A percentile compares a stretch with the other conserved stretches of the same genome.
phyloP scores from a whole-genome alignment of 1,140 invertebrate genomes.

The Anthonomus grandis region DNA sequence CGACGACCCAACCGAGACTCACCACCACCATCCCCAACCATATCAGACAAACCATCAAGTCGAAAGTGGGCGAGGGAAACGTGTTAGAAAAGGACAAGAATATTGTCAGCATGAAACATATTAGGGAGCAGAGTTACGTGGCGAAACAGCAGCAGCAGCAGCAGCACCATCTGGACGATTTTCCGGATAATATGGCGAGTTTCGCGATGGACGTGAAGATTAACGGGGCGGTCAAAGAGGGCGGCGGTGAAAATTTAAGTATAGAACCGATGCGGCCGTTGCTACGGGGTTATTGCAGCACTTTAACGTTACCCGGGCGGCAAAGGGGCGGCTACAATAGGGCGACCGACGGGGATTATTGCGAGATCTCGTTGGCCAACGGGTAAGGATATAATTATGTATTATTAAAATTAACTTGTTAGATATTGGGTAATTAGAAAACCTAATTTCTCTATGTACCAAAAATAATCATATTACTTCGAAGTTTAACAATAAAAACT shows the following conservation, averaged over 20 bases:
- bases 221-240: slow-evolving; percentile 19
- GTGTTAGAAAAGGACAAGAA: slow-evolving; percentile 9
- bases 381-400: slow-evolving; percentile 55
- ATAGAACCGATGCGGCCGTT: slow-evolving; percentile 92
- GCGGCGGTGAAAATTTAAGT: slow-evolving; percentile 71
- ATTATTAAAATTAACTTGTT: too few relatives aligned
- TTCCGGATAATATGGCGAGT: too few relatives aligned
- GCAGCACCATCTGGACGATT: too few relatives aligned
- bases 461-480: too few relatives aligned
- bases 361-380: slow-evolving; percentile 55
- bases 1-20: slow-evolving; percentile 5
- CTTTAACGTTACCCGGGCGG: slow-evolving; percentile 61
- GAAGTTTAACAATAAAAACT: too few relatives aligned
- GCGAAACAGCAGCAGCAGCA: too few relatives aligned
- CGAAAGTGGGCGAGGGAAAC: slow-evolving; percentile 18
- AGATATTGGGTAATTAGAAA: background rate
- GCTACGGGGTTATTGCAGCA: slow-evolving; percentile 73
- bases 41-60: slow-evolving; percentile 27
- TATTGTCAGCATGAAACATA: slow-evolving; percentile 18
- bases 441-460: background rate
- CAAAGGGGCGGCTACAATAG: slow-evolving; percentile 44
- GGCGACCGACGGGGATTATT: slow-evolving; percentile 53
- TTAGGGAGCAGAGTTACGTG: slow-evolving; percentile 12
- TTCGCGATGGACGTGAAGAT: background rate
- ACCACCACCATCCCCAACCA: slow-evolving; percentile 24